Percentiles rank a stretch among this genome's conserved stretches.
phyloP scores from a whole-genome alignment of 2,888 invertebrate genomes.

The Philereme vetulata region DNA sequence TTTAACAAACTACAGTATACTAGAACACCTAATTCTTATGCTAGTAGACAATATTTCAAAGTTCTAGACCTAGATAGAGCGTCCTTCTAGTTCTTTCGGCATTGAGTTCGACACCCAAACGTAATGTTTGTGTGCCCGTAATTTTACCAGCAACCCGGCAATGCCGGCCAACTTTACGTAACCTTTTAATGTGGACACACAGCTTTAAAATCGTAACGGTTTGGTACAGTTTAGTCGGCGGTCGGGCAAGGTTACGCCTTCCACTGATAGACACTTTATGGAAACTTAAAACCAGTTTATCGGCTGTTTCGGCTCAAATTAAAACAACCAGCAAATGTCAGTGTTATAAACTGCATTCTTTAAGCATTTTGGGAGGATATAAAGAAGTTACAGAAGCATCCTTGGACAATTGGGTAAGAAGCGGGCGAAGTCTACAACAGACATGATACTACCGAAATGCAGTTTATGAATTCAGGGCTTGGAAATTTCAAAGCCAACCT shows the following conservation, averaged over 20 bases:
- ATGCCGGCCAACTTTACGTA: constrained; percentile 6
- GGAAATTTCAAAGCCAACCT: too few species aligned
- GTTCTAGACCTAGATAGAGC: background rate
- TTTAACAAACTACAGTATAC: too few species aligned
- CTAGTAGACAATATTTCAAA: background rate
- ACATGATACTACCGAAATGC: too few species aligned
- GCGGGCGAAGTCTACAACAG: too few species aligned
- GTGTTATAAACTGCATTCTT: background rate
- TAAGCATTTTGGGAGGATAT: background rate
- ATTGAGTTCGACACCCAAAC: background rate
- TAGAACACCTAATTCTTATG: too few species aligned
- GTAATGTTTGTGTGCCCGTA: constrained; percentile 11
- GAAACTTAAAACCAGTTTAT: constrained; percentile 26
- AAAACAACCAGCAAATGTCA: background rate
- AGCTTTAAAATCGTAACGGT: constrained; percentile 17
- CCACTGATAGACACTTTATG: constrained; percentile 18
- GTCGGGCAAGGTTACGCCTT: constrained; percentile 23
- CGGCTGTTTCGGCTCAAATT: constrained; percentile 9
- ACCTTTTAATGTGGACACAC: constrained; percentile 15
- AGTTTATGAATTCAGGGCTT: too few species aligned
- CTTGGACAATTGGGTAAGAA: too few species aligned
- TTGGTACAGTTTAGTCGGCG: constrained; percentile 14
- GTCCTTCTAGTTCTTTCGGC: background rate
- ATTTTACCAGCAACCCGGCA: constrained; percentile 2
- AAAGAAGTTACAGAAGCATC: background rate